Base-by-base conservation (phyloP, 2,888 invertebrate species). In the Eupithecia vulgata region DNA sequence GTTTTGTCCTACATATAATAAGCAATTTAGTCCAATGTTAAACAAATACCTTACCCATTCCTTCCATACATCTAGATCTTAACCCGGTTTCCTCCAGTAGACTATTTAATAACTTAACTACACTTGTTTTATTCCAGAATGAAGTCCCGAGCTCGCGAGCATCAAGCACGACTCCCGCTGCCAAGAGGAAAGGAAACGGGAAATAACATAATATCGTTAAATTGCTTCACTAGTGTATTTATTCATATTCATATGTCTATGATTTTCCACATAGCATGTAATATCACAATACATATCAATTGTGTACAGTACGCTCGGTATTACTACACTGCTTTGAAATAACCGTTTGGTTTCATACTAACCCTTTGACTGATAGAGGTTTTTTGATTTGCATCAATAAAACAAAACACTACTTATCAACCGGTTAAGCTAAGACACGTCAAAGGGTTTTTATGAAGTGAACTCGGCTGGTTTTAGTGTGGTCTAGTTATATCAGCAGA, bases 211-310 rank as follows among this genome's bases (percentile, higher is more conserved):
- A 85, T 86, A 84, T 84, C 85, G 83, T 81, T 86, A 84, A 87
- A 89, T 91, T 87, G 87, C 87, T 90, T 91, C 85, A 90, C 87
- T 89, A 89, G 87, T 92, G 88, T 92, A 92, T 93, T 92, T 91
- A 89, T 90, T 88, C 87, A 91, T 88, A 87, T 85, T 90, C 88
- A n/a, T n/a, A n/a, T n/a, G n/a, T n/a, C 89, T 90, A 90, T 85
- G 87, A 89, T 87, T 90, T 86, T 91, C 92, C 92, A 92, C 88
- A 91, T 93, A 93, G 90, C 87, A 89, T 91, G 90, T 93, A 92
- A 92, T 93, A 94, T 93, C 93, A 93, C 92, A 93, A 92, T 90
- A 93, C 93, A 93, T 93, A 92, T 93, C 92, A 92, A 86, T 87
- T 84, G 83, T 85, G 87, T 85, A 85, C 34, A 70, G 59, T 68